phyloP scores from a whole-genome alignment of 2,888 invertebrate species.

The Steinernema hermaphroditum region DNA sequence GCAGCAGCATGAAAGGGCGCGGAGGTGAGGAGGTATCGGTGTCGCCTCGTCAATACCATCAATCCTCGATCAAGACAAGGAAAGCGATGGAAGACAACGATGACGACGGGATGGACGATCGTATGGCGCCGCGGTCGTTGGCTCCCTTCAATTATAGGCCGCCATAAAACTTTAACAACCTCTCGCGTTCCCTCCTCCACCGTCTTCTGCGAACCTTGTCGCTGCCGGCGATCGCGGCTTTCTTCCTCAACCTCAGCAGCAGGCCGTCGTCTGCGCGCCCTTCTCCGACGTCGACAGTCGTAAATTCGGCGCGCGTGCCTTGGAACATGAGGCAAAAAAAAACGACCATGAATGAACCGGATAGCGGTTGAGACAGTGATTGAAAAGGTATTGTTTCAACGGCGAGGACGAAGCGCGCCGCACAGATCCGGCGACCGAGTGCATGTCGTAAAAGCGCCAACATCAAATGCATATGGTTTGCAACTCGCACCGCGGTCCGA shows the following conservation, averaged over 20 bases:
- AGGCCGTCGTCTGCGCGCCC: neutral
- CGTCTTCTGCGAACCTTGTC: conserved; percentile 26
- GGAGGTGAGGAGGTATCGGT: conserved; percentile 13
- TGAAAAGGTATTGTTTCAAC: conserved; percentile 23
- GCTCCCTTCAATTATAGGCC: conserved; percentile 31
- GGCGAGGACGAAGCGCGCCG: neutral
- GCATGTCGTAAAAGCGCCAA: conserved; percentile 28
- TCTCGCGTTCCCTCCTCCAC: conserved; percentile 24
- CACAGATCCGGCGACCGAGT: conserved; percentile 18
- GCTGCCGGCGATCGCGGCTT: neutral
- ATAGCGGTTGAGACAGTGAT: conserved; percentile 19
- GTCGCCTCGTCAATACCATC: conserved; percentile 24
- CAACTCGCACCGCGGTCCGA: neutral
- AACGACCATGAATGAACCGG: neutral
- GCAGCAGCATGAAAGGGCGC: neutral
- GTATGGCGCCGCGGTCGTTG: conserved; percentile 31
- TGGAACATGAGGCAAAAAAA: conserved; percentile 29
- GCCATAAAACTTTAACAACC: conserved; percentile 31
- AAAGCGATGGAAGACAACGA: conserved; percentile 12
- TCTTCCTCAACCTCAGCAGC: conserved; percentile 19
- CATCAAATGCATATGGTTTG: conserved; percentile 29
- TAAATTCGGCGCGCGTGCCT: conserved; percentile 5
- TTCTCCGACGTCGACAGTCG: conserved; percentile 1
- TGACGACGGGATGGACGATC: conserved; percentile 14
- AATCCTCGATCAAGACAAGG: conserved; percentile 31